Conservation (phyloP, 2,113 vertebrate species). For the Labeo catla region DNA sequence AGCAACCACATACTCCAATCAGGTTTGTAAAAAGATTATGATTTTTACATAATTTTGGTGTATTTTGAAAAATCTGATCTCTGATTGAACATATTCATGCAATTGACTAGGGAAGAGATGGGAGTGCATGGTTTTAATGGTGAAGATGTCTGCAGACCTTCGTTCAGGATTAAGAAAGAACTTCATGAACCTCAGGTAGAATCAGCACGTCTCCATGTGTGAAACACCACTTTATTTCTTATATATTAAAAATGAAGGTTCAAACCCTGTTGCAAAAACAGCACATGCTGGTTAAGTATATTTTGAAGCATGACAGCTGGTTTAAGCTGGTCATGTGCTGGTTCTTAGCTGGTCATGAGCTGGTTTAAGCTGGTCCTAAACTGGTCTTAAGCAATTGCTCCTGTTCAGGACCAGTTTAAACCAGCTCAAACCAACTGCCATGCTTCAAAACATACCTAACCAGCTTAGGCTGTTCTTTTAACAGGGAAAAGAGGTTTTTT, state of each 20-base stretch:
- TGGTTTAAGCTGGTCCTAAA: too few species aligned
- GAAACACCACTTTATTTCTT: background rate
- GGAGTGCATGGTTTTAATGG: background rate
- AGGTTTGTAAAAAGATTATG: conserved; percentile 57
- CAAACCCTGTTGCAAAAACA: too few species aligned
- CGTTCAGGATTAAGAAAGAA: background rate
- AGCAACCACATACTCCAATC: conserved; percentile 57
- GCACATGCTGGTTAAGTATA: too few species aligned
- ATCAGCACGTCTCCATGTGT: background rate
- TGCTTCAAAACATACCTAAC: too few species aligned
- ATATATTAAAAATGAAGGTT: background rate
- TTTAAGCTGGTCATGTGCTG: too few species aligned
- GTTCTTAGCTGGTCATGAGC: too few species aligned
- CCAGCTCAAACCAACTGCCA: too few species aligned
- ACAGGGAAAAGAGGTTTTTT: background rate
- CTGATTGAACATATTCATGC: background rate
- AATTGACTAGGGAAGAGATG: conserved; percentile 36
- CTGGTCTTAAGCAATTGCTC: too few species aligned
- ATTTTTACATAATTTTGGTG: background rate
- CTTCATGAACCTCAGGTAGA: background rate
- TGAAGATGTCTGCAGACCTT: background rate
- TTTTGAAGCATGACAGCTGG: too few species aligned
- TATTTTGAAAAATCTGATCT: background rate
- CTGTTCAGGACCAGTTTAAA: too few species aligned
- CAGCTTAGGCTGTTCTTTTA: too few species aligned